Conservation (phyloP, 2,113 vertebrate species). For the Podilymbus podiceps region DNA sequence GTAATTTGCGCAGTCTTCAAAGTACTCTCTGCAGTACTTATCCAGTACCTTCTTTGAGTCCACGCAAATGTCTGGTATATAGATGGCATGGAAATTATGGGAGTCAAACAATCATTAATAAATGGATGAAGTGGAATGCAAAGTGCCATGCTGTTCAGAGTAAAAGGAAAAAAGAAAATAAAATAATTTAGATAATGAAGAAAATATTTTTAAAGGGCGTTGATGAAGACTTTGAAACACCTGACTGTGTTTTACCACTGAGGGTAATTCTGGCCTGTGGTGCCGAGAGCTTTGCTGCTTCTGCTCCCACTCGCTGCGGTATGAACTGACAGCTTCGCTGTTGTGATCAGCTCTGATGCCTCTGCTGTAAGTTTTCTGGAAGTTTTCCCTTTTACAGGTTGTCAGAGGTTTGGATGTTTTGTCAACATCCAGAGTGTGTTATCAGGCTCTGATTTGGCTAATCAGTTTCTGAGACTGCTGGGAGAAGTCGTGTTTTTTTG, state of each 20-base stretch:
- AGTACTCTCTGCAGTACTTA: neutral
- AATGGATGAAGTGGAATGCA: neutral
- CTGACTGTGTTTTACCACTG: neutral
- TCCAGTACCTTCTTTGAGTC: neutral
- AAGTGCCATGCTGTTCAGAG: neutral
- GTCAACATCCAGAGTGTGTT: neutral
- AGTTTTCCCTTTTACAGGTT: neutral
- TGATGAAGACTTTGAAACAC: neutral
- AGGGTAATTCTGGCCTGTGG: neutral
- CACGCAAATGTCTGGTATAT: neutral
- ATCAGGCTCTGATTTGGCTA: neutral
- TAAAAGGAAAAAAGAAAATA: neutral
- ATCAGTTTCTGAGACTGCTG: neutral
- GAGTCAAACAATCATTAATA: neutral
- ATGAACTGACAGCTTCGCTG: neutral
- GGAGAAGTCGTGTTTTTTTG: neutral
- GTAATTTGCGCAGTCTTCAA: neutral
- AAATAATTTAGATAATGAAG: neutral
- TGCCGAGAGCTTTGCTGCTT: neutral
- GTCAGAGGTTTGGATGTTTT: neutral
- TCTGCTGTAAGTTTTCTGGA: conserved; percentile 3
- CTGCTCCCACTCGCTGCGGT: neutral
- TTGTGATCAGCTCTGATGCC: neutral
- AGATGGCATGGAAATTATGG: neutral
- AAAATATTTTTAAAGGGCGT: neutral